Conservation (phyloP, 35 echinoderm and acorn worm species). For the Acanthaster planci region DNA sequence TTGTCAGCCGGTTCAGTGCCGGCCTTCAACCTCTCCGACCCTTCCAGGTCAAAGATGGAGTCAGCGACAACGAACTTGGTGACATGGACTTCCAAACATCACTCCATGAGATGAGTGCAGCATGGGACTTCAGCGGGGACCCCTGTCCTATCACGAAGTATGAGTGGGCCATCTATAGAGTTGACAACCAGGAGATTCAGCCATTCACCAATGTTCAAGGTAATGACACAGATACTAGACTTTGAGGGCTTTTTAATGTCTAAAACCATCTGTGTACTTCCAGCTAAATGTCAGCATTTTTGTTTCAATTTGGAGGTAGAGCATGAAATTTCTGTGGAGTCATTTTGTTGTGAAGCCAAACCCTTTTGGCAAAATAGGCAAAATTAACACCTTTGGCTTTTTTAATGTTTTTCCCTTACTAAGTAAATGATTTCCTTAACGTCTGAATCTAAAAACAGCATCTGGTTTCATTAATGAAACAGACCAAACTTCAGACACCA, state of each 20-base stretch:
- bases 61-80: neutral
- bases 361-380: too few species aligned
- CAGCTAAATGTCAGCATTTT: too few species aligned
- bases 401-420: neutral
- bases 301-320: too few species aligned
- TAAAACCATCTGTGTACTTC: too few species aligned
- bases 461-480: neutral
- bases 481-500: constrained; percentile 25
- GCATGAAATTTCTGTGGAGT: too few species aligned
- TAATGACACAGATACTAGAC: neutral
- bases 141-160: constrained; percentile 43
- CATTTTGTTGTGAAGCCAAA: too few species aligned
- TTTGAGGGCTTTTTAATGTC: neutral
- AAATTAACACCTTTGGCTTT: neutral
- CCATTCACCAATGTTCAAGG: constrained; percentile 9
- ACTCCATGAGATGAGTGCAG: neutral
- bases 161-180: constrained; percentile 45
- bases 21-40: constrained; percentile 29
- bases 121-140: constrained; percentile 47
- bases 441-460: neutral
- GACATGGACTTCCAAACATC: constrained; percentile 23
- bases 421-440: neutral
- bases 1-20: constrained; percentile 37
- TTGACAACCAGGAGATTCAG: constrained; percentile 35
- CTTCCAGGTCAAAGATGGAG: constrained; percentile 39